Base-by-base conservation (phyloP, 2,888 invertebrate species). In the Noctua janthe region DNA sequence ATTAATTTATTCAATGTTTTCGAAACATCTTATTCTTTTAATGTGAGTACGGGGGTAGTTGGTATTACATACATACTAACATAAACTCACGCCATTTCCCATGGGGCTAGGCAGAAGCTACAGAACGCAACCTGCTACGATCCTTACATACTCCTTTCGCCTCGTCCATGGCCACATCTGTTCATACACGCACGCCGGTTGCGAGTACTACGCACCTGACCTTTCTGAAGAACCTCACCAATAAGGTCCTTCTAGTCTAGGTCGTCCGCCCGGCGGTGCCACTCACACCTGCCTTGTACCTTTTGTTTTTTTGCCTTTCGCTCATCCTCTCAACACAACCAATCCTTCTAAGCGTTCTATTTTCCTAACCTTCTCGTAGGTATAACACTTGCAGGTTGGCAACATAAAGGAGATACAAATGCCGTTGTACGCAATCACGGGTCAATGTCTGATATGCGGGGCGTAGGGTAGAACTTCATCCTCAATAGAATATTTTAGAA, bases 401-500 rank as follows among this genome's bases (percentile, higher is more conserved):
- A 1, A 23, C n/a, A 20, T 51, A 6, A 1, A 51, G 17, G n/a
- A 39, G n/a, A 20, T 69, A 35, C 29, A 0, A 29, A 66, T 10
- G 39, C 2, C 35, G 10, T 20, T 10, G 1, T 10, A 3, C 20
- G 2, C 17, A 29, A 4, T 62, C 17, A 20, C 10, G 29, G 49
- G 49, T n/a, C 17, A 51, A 17, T 35, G n/a, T 20, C 51, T n/a
- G 35, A 64, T 54, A 47, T 3, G 10, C 70, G 23, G 17, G 15
- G 4, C 17, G 35, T 47, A 20, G 35, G 11, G 56, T 29, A 20
- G 13, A 29, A 49, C 20, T 23, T 23, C 4, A 15, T 39, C 8
- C 5, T 2, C 23, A 47, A 15, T 15, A 78, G 59, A 83, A 72
- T 39, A 49, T 62, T 72, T 62, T 47, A 71, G 69, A 83, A 43